Evolutionary conservation across 2,797 vertebrate species (phyloP).

Genomic region (Prionace glauca): DNA sequence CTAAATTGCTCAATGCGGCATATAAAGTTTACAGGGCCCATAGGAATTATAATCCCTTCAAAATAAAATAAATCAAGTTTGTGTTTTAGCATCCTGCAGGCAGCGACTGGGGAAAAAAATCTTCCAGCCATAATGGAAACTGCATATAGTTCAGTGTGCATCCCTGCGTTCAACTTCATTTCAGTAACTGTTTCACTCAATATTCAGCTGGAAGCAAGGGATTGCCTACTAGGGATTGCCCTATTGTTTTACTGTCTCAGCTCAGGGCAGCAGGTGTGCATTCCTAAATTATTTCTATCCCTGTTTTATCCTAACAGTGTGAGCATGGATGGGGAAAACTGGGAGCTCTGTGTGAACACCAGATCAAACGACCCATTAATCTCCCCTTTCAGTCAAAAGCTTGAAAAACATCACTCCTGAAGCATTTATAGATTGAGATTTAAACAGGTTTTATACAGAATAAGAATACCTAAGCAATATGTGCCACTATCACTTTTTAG

Average conservation of each 20-base stretch:
- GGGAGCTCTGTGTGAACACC: background rate
- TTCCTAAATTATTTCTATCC: background rate
- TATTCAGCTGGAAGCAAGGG: background rate
- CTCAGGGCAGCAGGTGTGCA: background rate
- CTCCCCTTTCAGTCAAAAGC: background rate
- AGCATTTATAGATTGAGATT: background rate
- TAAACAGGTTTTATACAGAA: no score
- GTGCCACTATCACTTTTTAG: background rate
- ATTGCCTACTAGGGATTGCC: background rate
- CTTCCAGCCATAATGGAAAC: background rate
- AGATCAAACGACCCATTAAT: constrained; percentile 11
- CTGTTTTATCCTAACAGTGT: background rate
- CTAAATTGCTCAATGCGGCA: background rate
- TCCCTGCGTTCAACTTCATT: background rate
- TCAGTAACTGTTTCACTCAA: background rate
- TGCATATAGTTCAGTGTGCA: no score
- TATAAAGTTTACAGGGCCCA: background rate
- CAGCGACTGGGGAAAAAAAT: background rate
- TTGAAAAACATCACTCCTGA: background rate
- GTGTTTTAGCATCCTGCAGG: background rate
- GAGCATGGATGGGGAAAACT: background rate
- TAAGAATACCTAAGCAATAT: background rate
- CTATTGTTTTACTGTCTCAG: background rate
- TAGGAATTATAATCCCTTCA: background rate
- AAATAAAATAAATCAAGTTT: constrained; percentile 7